Percentiles rank a stretch among this genome's conserved stretches.
phyloP scores from a whole-genome alignment of 1,140 invertebrate genomes.

The Episyrphus balteatus region DNA sequence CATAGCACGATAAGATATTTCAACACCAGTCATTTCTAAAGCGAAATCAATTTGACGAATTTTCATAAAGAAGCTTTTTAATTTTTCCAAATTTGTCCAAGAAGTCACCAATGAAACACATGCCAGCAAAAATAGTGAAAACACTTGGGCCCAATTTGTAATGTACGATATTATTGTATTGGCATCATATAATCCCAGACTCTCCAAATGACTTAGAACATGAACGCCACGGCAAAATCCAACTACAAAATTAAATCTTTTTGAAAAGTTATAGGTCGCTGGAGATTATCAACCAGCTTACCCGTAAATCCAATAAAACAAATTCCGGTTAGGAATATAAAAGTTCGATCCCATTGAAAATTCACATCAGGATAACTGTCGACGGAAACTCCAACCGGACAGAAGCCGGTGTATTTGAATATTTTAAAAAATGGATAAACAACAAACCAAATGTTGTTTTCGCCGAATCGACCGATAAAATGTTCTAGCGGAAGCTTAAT shows the following conservation, averaged over 20 bases:
- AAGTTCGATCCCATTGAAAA: conserved; percentile 1
- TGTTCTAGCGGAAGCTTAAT: no score
- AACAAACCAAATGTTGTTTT: conserved; percentile 3
- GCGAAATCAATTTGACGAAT: conserved; percentile 8
- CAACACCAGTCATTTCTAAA: background rate
- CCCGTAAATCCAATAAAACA: no score
- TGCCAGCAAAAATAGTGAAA: conserved; percentile 7
- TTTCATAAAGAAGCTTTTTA: background rate
- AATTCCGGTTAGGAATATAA: no score
- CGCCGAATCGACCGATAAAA: background rate
- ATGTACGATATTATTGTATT: conserved; percentile 5
- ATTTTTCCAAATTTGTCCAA: conserved; percentile 4
- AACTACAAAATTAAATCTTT: conserved; percentile 1
- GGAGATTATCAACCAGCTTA: no score
- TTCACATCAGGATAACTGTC: background rate
- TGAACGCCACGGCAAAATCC: conserved; percentile 5
- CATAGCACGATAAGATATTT: conserved; percentile 3
- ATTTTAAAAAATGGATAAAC: conserved; percentile 11
- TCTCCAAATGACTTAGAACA: background rate
- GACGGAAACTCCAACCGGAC: background rate
- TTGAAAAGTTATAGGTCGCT: background rate
- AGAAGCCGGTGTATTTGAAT: conserved; percentile 9
- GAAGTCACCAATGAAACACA: conserved; percentile 1
- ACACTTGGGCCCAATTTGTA: conserved; percentile 10
- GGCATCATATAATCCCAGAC: background rate